Base-by-base conservation (phyloP, 2,113 vertebrate species). In the Centropus unirufus region DNA sequence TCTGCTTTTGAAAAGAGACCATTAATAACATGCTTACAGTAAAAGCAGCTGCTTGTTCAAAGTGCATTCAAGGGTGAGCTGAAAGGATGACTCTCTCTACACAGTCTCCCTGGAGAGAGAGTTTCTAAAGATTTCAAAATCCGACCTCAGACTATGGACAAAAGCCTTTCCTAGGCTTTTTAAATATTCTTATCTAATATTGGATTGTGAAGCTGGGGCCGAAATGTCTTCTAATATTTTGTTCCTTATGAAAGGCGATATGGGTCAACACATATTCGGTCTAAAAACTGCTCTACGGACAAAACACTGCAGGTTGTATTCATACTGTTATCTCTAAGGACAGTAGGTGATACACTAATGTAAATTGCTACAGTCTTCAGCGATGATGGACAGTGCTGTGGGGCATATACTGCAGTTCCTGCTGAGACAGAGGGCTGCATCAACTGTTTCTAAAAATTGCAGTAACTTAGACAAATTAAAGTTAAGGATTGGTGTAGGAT, bases 1-100 rank as follows among this genome's bases (percentile, higher is more conserved):
- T 98, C 95, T 97, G 95, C 96, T 98, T 98, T 97, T 97, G 96
- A 98, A 97, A 98, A 97, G 95, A 97, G 92, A 97, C 96, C 97
- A 97, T 98, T 98, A 98, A 98, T 98, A 98, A 97, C 51, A 85
- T 96, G 94, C 97, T 98, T 97, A 98, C 72, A 75, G 97, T 96
- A 98, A 97, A 98, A 97, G 95, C 96, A 97, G 97, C 83, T 95
- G 90, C 97, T 97, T 97, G 93, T 96, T 98, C 97, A 98, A 98
- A 98, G 97, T 97, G 97, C 95, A 98, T 97, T 97, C 97, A 98
- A 91, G 96, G 97, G 97, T 97, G 96, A 98, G 95, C 93, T 98
- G 96, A 97, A 96, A 47, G 80, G 96, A 97, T 93, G 55, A 46
- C 59, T 97, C 96, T 97, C 95, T 94, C 85, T 57, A 61, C 83